Conservation (phyloP, 2,888 invertebrate species). For the Eupithecia dodoneata region DNA sequence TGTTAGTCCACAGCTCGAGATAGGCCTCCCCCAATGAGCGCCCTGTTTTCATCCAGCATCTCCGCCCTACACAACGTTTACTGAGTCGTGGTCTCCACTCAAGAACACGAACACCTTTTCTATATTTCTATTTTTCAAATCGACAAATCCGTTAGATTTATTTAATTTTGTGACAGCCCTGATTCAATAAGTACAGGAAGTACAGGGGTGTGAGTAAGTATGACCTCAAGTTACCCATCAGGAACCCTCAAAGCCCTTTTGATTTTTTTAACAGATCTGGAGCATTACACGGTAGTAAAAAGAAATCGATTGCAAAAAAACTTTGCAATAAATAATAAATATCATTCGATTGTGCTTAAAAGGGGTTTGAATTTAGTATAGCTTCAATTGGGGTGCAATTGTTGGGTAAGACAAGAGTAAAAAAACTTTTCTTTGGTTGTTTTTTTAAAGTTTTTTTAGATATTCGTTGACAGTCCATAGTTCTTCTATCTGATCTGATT, state of each 20-base stretch:
- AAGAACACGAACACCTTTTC: not conserved
- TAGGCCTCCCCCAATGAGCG: too few species aligned
- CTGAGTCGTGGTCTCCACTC: too few species aligned
- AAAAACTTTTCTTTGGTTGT: constrained; percentile 60
- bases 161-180: constrained; percentile 63
- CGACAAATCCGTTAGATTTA: not conserved
- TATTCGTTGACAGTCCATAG: constrained; percentile 42
- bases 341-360: constrained; percentile 79
- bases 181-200: constrained; percentile 68
- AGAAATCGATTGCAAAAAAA: constrained; percentile 66
- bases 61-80: too few species aligned
- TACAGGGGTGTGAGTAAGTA: constrained; percentile 81
- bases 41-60: too few species aligned
- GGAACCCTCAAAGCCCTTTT: constrained; percentile 65
- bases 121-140: not conserved
- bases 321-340: constrained; percentile 77
- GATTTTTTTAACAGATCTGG: constrained; percentile 59
- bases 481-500: not conserved
- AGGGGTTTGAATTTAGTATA: constrained; percentile 81
- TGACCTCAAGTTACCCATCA: constrained; percentile 83
- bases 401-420: constrained; percentile 61
- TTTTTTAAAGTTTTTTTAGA: constrained; percentile 51
- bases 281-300: constrained; percentile 73
- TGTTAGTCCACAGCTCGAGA: too few species aligned
- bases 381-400: constrained; percentile 70